These are phyloP conservation scores for Lepus europaeus DNA, from an alignment of 2,113 vertebrate species.

Conservation along the genomic window DNA sequence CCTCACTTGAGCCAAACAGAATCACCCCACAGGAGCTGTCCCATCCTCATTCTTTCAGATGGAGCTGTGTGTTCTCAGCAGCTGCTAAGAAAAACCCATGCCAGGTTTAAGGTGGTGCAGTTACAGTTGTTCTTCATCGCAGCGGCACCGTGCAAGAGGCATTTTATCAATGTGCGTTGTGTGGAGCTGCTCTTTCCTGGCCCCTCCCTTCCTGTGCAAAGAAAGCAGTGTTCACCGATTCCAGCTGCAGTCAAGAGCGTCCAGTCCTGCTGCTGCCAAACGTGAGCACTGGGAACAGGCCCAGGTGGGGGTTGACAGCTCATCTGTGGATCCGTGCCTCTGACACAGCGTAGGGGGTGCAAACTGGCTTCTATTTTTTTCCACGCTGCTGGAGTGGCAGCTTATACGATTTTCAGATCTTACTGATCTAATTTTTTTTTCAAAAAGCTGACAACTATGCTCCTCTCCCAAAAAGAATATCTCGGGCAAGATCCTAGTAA, in stretches of 20 bases:
- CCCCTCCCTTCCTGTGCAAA: background rate
- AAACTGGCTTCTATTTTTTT: background rate
- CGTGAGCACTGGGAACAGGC: background rate
- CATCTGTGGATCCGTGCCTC: background rate
- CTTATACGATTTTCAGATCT: background rate
- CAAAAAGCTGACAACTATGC: background rate
- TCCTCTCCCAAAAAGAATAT: background rate
- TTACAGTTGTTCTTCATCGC: background rate
- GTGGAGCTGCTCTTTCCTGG: background rate
- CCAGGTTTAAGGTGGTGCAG: background rate
- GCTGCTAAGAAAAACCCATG: background rate
- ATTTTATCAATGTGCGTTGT: background rate
- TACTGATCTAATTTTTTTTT: background rate
- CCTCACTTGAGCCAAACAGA: background rate
- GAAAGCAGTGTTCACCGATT: background rate
- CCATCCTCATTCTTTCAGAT: background rate
- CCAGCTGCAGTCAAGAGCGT: background rate
- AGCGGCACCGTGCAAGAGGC: too few relatives aligned
- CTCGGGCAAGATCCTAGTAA: background rate
- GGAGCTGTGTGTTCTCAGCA: background rate
- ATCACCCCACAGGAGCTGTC: background rate
- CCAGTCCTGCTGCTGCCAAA: background rate
- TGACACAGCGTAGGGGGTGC: background rate
- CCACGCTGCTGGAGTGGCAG: background rate
- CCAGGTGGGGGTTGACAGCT: background rate